Evolutionary conservation across 2,113 vertebrate species (phyloP), one percentile per base, ranked within the genome.

Genomic region (Pygathrix nemaeus): DNA sequence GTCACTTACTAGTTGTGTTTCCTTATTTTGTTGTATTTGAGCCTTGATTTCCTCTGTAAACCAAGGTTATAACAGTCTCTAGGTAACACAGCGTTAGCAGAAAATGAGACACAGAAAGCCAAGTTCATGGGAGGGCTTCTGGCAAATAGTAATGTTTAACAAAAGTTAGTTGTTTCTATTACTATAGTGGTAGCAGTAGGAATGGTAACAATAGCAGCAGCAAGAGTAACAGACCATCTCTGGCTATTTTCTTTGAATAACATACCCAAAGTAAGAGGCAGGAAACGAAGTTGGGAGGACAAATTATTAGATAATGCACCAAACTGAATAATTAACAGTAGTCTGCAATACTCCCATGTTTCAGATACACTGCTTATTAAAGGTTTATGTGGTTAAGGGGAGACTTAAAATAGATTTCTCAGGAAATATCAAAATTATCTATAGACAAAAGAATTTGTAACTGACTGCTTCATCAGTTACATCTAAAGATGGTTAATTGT

Each of bases 251-350:
- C 50, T 70, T 50, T 83, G 72, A 73, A 21, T 45, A 64, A n/a
- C 6, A 48, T 66, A 27, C 20, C 59, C 75, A 76, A 89, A 86
- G 11, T n/a, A 25, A 94, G n/a, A 72, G 21, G n/a, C 45, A 20
- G 30, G 25, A n/a, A 88, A 85, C 30, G 35, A 83, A 75, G 3
- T 3, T 30, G 11, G 18, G 40, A 13, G 59, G 32, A 55, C 16
- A 95, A n/a, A 90, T 79, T 13, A 88, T 50, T 70, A 91, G 20
- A 84, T 32, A 78, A 73, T 40, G 11, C 32, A 79, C 61, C 10
- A 73, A 32, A 87, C 27, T 72, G 11, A 76, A 68, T 32, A 61
- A 73, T 35, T 85, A 57, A 48, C 0, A 52, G 8, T 50, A 68
- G 17, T 76, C 38, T 66, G 88, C 57, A 86, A 18, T 21, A 82